A percentile compares a stretch with the other conserved stretches of the same genome.
phyloP scores from a whole-genome alignment of 2,113 vertebrate genomes.

The Protobothrops mucrosquamatus region DNA sequence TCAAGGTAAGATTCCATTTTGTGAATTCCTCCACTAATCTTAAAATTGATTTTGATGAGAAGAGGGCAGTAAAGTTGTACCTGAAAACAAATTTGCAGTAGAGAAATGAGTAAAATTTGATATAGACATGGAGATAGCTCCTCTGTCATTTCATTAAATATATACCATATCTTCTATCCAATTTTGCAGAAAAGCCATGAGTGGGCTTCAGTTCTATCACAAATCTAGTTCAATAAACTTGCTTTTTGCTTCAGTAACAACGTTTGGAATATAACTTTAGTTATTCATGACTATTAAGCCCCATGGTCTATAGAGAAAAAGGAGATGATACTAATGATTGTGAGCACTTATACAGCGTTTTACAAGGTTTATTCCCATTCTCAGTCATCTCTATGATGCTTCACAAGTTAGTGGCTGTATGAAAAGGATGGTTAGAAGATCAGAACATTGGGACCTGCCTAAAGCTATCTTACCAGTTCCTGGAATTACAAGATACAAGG shows the following conservation, averaged over 20 bases:
- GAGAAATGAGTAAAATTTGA: constrained; percentile 28
- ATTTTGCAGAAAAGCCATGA: constrained; percentile 2
- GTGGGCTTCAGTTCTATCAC: not conserved
- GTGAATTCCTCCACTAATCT: constrained; percentile 26
- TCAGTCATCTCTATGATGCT: not conserved
- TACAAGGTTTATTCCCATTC: not conserved
- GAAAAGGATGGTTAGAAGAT: not conserved
- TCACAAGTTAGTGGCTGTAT: not conserved
- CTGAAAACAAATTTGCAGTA: not conserved
- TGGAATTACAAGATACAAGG: constrained; percentile 7
- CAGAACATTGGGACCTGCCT: not conserved
- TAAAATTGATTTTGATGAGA: constrained; percentile 23
- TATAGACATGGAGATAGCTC: constrained; percentile 17
- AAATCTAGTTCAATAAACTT: constrained; percentile 15
- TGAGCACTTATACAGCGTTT: not conserved
- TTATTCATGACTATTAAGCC: not conserved
- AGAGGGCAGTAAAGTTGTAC: not conserved
- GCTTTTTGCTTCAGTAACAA: constrained; percentile 22
- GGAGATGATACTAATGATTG: not conserved
- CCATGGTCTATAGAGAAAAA: not conserved
- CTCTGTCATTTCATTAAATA: not conserved
- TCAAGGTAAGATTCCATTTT: constrained; percentile 70
- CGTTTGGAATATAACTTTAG: constrained; percentile 9
- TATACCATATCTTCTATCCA: constrained; percentile 7
- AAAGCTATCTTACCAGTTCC: not conserved